These are phyloP conservation scores for Corella eumyota DNA, from an alignment of 23 tunicate genomes.

Conservation along the genomic window DNA sequence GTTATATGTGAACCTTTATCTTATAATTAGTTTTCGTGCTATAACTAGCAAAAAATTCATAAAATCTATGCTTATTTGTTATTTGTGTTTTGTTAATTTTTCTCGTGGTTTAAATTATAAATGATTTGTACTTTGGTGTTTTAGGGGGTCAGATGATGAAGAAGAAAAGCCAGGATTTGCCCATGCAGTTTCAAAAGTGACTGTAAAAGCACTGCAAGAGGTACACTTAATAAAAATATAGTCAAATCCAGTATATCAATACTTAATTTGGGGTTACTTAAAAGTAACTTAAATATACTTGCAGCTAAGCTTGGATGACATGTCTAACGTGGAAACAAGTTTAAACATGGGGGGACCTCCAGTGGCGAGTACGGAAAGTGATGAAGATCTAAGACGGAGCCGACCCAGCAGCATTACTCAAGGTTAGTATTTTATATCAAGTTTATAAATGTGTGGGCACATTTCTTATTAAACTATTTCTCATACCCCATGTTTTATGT, in stretches of 20 bases:
- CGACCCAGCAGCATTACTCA: constrained; percentile 84
- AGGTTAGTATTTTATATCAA: constrained; percentile 15
- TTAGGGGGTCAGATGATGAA: constrained; percentile 10
- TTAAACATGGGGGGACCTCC: constrained; percentile 7
- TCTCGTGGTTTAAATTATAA: too few relatives aligned
- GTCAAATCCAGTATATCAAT: too few relatives aligned
- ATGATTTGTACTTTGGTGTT: too few relatives aligned
- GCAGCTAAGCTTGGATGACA: constrained; percentile 37
- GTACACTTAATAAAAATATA: neutral
- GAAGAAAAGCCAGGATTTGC: constrained; percentile 30
- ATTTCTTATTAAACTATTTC: neutral
- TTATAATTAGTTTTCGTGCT: too few relatives aligned
- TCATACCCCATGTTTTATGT: neutral
- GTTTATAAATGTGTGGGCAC: neutral
- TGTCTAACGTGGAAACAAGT: constrained; percentile 10
- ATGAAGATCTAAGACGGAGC: constrained; percentile 52
- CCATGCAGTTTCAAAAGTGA: constrained; percentile 57
- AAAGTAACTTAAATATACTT: too few relatives aligned
- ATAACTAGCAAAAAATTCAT: too few relatives aligned
- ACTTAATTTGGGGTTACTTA: too few relatives aligned
- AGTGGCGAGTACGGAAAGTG: constrained; percentile 36
- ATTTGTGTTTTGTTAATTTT: too few relatives aligned
- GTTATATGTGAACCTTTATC: too few relatives aligned
- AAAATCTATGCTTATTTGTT: too few relatives aligned
- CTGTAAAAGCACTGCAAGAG: constrained; percentile 61